Percentiles rank a stretch among this genome's conserved stretches.
These are phyloP conservation scores for Tigriopus californicus DNA, from an alignment of 2,888 invertebrate species.

Conservation along the genomic window DNA sequence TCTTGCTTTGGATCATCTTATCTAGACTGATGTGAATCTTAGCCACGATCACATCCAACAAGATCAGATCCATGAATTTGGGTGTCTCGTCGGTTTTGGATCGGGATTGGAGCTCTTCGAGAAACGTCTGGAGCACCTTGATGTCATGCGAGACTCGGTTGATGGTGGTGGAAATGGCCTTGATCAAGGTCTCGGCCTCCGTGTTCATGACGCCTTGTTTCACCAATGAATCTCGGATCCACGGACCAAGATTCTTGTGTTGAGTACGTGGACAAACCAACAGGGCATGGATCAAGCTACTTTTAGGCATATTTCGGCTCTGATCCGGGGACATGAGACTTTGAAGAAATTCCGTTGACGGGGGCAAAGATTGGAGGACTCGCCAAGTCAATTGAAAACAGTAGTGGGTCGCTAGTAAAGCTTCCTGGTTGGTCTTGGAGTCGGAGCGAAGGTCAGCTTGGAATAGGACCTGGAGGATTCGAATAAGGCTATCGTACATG, in stretches of 20 bases:
- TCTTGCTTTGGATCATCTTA: neutral
- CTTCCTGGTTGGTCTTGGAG: slow-evolving; percentile 37
- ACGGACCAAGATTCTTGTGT: slow-evolving; percentile 62
- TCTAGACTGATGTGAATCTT: slow-evolving; percentile 38
- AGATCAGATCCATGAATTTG: slow-evolving; percentile 46
- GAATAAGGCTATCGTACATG: slow-evolving; percentile 52
- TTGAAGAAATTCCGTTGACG: slow-evolving; percentile 70
- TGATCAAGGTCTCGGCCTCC: slow-evolving; percentile 47
- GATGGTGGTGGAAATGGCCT: slow-evolving; percentile 38
- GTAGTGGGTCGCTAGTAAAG: slow-evolving; percentile 67
- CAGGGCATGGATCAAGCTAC: slow-evolving; percentile 52
- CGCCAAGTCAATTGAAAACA: slow-evolving; percentile 73
- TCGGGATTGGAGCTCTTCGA: neutral
- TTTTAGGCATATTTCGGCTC: too few relatives aligned
- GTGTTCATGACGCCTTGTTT: slow-evolving; percentile 79
- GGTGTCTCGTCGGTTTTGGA: neutral
- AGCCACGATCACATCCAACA: slow-evolving; percentile 54
- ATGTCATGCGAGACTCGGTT: slow-evolving; percentile 30
- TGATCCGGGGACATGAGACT: slow-evolving; percentile 31
- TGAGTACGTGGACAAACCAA: slow-evolving; percentile 74
- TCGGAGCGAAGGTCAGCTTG: neutral
- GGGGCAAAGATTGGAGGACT: slow-evolving; percentile 63
- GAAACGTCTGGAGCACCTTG: slow-evolving; percentile 38
- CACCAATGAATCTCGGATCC: slow-evolving; percentile 76
- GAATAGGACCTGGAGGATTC: neutral